Conservation (phyloP, 2,113 vertebrate genomes). For the Carassius gibelio region DNA sequence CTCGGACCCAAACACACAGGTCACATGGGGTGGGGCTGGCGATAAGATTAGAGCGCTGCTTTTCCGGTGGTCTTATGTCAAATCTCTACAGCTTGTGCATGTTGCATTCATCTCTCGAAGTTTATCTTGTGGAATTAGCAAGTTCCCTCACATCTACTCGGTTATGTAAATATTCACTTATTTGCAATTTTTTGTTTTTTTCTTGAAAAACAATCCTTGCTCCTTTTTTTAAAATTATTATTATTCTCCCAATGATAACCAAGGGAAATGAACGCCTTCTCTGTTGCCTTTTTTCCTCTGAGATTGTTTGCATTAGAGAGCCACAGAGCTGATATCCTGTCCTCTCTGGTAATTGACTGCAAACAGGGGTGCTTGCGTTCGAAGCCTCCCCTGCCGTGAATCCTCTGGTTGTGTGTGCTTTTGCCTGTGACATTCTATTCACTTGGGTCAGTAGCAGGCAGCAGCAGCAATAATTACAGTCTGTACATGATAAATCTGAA, state of each 20-base stretch:
- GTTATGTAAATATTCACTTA: constrained; percentile 12
- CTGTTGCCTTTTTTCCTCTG: constrained; percentile 61
- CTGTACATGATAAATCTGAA: constrained; percentile 82
- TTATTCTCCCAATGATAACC: constrained; percentile 42
- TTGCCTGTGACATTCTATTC: constrained; percentile 75
- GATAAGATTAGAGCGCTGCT: constrained; percentile 48
- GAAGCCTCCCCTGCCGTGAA: constrained; percentile 68
- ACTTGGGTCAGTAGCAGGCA: constrained; percentile 82
- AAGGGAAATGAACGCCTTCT: constrained; percentile 58
- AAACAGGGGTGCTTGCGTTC: constrained; percentile 75
- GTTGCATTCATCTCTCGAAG: constrained; percentile 40
- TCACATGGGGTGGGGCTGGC: constrained; percentile 53
- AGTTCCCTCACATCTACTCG: constrained; percentile 40
- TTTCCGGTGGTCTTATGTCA: constrained; percentile 50
- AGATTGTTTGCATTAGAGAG: constrained; percentile 72
- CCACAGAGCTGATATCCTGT: constrained; percentile 71
- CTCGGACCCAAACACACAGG: constrained; percentile 62
- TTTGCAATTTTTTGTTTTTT: not conserved
- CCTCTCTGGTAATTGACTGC: constrained; percentile 77
- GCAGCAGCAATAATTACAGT: constrained; percentile 83
- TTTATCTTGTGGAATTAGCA: constrained; percentile 33
- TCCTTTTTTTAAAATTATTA: no score
- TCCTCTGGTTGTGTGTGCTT: constrained; percentile 60
- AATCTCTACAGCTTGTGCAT: not conserved
- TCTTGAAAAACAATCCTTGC: not conserved